These are phyloP conservation scores for Crocodylus rhombifer DNA, from an alignment of 2,797 vertebrate genomes.

Conservation along the genomic window DNA sequence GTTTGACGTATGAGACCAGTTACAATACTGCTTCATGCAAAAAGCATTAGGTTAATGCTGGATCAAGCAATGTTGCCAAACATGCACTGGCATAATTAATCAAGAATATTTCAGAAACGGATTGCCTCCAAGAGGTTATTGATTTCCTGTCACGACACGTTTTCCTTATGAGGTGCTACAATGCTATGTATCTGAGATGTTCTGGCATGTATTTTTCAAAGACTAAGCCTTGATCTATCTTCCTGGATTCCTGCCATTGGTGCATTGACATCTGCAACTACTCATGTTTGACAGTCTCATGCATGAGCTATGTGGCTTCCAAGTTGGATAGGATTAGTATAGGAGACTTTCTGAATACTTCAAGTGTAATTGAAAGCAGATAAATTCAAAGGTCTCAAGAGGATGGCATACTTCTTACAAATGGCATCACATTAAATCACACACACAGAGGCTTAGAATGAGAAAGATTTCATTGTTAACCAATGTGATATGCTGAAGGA, in stretches of 20 bases:
- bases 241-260: constrained; percentile 77
- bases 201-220: constrained; percentile 77
- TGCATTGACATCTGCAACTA: constrained; percentile 84
- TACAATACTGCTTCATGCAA: constrained; percentile 79
- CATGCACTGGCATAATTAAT: constrained; percentile 81
- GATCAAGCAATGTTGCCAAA: constrained; percentile 77
- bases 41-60: constrained; percentile 83
- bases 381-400: constrained; percentile 68
- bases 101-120: constrained; percentile 82
- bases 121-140: constrained; percentile 79
- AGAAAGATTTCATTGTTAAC: constrained; percentile 50
- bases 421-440: constrained; percentile 49
- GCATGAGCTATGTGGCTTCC: constrained; percentile 81
- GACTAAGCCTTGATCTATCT: constrained; percentile 82
- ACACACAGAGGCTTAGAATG: constrained; percentile 15
- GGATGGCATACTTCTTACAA: constrained; percentile 63
- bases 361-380: constrained; percentile 80
- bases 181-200: constrained; percentile 70
- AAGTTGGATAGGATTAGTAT: constrained; percentile 80
- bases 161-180: constrained; percentile 75
- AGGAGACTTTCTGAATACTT: constrained; percentile 75
- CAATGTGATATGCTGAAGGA: not conserved
- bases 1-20: constrained; percentile 79
- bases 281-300: constrained; percentile 82
- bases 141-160: constrained; percentile 80